phyloP scores from a whole-genome alignment of 2,113 vertebrate genomes.

The Tyto alba region DNA sequence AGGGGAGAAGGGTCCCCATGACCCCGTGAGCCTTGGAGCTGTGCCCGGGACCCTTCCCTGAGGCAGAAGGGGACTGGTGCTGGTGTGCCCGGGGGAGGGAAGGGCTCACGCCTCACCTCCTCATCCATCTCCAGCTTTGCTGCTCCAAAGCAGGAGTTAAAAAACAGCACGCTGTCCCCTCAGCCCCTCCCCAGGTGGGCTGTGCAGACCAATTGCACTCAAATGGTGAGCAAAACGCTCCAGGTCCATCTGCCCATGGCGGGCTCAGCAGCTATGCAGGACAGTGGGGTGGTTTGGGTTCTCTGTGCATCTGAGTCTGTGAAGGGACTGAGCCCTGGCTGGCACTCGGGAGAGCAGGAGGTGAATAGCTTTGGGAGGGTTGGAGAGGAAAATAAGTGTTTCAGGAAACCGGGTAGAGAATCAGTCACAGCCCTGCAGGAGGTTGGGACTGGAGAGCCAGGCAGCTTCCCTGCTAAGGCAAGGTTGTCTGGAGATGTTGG shows the following conservation, averaged over 20 bases:
- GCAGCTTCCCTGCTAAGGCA: background rate
- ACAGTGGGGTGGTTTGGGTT: background rate
- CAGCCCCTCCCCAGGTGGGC: background rate
- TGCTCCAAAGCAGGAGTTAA: background rate
- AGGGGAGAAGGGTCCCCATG: too few species aligned
- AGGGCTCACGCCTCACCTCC: background rate
- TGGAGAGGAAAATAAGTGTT: background rate
- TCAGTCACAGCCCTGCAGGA: background rate
- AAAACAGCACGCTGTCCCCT: background rate
- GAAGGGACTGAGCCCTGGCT: background rate
- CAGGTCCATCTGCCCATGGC: too few species aligned
- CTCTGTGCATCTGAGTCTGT: too few species aligned
- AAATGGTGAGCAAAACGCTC: background rate
- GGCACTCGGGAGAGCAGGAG: too few species aligned
- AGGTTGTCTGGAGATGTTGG: background rate
- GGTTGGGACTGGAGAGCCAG: background rate
- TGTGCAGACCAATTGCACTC: rapidly evolving
- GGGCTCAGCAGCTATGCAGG: background rate
- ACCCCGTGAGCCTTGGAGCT: background rate
- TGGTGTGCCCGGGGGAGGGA: too few species aligned
- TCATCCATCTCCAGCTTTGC: background rate
- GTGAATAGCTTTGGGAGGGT: background rate
- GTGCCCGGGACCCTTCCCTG: background rate
- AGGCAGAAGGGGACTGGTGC: too few species aligned
- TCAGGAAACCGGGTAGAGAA: background rate